These are phyloP conservation scores for Apodemus sylvaticus DNA, from an alignment of 2,113 vertebrate species.

Conservation along the genomic window DNA sequence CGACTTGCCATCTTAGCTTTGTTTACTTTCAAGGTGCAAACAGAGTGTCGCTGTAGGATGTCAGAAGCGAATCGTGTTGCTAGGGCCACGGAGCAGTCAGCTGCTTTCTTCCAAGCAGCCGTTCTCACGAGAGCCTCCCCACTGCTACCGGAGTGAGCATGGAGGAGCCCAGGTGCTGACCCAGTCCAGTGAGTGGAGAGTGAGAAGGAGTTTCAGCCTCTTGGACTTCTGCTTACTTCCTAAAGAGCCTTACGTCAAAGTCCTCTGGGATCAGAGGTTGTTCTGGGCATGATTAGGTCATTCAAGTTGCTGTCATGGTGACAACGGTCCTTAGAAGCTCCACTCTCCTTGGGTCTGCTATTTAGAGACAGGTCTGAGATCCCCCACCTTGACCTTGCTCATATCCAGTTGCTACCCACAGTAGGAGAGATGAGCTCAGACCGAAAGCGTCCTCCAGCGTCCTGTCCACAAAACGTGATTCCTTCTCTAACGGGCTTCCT, in stretches of 20 bases:
- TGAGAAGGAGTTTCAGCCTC: neutral
- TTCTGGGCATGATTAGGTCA: neutral
- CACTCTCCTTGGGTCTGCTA: constrained; percentile 35
- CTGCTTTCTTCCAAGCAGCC: neutral
- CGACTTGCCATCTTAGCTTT: neutral
- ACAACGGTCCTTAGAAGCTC: constrained; percentile 48
- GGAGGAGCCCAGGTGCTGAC: neutral
- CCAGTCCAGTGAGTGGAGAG: neutral
- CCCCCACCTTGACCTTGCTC: constrained; percentile 25
- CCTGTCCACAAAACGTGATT: neutral
- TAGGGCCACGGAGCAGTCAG: neutral
- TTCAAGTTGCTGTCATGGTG: constrained; percentile 28
- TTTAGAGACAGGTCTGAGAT: neutral
- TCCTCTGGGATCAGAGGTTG: neutral
- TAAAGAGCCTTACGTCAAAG: neutral
- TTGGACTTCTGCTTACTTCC: neutral
- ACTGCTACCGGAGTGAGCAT: accelerated
- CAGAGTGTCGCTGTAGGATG: neutral
- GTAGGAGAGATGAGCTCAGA: neutral
- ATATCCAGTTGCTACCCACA: constrained; percentile 43
- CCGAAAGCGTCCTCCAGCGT: neutral
- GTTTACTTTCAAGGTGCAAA: neutral
- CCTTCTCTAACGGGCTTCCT: neutral
- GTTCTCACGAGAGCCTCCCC: neutral
- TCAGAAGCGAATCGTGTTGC: neutral